A percentile compares a stretch with the other conserved stretches of the same genome.
Conservation (phyloP, 2,888 invertebrate species). For the Diachrysia chrysitis region DNA sequence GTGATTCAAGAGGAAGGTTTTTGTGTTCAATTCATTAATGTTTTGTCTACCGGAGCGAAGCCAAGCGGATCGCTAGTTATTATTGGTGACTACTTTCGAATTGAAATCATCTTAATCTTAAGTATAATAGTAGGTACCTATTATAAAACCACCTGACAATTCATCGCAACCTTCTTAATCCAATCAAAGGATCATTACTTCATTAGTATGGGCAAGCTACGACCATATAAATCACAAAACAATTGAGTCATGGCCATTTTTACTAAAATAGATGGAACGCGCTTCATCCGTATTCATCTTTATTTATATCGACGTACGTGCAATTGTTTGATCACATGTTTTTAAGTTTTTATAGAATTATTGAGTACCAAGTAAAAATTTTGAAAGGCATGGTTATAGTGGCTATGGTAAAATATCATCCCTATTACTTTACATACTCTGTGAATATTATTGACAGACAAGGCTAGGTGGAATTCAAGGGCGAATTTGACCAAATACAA, state of each 20-base stretch:
- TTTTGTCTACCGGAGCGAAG: no score
- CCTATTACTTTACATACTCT: no score
- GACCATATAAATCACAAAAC: background rate
- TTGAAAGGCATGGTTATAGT: background rate
- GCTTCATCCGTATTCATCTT: constrained; percentile 22
- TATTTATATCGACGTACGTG: constrained; percentile 6
- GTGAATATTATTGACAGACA: no score
- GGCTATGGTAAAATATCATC: background rate
- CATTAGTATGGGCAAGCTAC: background rate
- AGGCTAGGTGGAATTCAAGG: no score
- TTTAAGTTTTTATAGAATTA: background rate
- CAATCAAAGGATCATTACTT: background rate
- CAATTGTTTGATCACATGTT: constrained; percentile 8
- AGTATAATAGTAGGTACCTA: no score
- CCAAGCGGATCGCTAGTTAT: no score
- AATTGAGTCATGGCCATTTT: constrained; percentile 23
- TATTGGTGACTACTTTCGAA: no score
- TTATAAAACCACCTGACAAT: background rate
- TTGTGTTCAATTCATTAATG: no score
- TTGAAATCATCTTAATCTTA: no score
- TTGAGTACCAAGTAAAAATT: background rate
- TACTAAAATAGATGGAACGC: background rate
- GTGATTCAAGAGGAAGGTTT: no score
- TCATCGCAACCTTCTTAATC: background rate
- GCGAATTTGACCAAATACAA: no score